Base-by-base conservation (phyloP, 2,113 vertebrate genomes). In the Cheirogaleus medius region DNA sequence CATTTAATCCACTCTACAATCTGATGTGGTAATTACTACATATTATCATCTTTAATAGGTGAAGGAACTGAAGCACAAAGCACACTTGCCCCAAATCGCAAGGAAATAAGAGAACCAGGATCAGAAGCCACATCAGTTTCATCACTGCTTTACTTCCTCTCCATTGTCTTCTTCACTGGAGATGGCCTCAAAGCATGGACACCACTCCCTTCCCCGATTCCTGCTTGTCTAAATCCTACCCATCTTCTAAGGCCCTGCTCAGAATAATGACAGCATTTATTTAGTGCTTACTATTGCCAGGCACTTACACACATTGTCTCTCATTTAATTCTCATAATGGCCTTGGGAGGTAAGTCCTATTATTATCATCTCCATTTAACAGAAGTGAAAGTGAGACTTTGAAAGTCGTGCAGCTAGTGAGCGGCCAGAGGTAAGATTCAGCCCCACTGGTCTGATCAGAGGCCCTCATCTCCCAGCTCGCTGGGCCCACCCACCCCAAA, bases 311-410 rank as follows among this genome's bases (percentile, higher is more conserved):
- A 52, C 12, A 25, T 1, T 1, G 37, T 90, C 54, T 21, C 52
- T 81, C 69, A 54, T 47, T 76, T 58, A 95, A 87, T 64, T n/a
- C 58, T 77, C 47, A 39, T 0, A 37, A 11, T 8, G 3, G 37
- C 29, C 58, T 78, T 49, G 5, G 8, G 17, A 69, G 66, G n/a
- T 68, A 39, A 6, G 63, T 29, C 27, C 89, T 92, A n/a, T 94
- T 58, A 37, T 64, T 9, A 54, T 21, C 77, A 54, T 21, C 77
- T 8, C 39, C 42, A 58, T 6, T n/a, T 81, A 84, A 81, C 14
- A 77, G 80, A 87, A 95, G 82, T 81, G 94, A 94, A 95, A 71
- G 58, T 25, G 73, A 89, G 76, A 13, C 37, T 82, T 82, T 18
- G 47, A 66, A 78, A 96, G 85, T 17, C 82, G 44, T 27, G 21